Percentiles rank a stretch among this genome's conserved stretches.
phyloP scores from a whole-genome alignment of 2,888 invertebrate species.

The Geophilus truncorum region DNA sequence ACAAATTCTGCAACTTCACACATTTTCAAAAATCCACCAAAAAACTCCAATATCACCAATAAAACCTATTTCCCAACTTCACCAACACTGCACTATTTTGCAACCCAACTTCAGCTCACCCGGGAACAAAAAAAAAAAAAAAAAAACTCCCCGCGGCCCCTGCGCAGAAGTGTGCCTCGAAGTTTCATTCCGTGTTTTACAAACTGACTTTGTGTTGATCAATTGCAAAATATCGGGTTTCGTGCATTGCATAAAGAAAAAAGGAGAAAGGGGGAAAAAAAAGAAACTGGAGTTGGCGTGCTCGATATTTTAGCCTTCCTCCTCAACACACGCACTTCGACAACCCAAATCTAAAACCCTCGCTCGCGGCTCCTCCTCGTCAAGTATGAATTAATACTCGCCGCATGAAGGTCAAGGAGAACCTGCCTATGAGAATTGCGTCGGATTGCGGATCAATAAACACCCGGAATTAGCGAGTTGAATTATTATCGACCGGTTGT shows the following conservation, averaged over 20 bases:
- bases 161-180: too few species aligned
- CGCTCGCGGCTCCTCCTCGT: neutral
- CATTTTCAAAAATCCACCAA: too few species aligned
- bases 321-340: neutral
- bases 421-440: neutral
- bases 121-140: too few species aligned
- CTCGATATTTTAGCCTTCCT: conserved; percentile 5
- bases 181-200: neutral
- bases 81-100: too few species aligned
- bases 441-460: neutral
- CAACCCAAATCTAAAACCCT: too few species aligned
- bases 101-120: too few species aligned
- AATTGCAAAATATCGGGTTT: conserved; percentile 3
- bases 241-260: neutral
- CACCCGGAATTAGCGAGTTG: neutral
- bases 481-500: neutral
- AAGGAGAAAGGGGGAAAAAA: neutral
- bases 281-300: neutral
- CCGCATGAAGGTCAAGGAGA: neutral
- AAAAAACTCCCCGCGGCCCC: too few species aligned
- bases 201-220: neutral
- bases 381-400: neutral
- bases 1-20: too few species aligned
- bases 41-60: too few species aligned
- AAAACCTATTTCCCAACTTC: too few species aligned